Evolutionary conservation across 2,797 vertebrate genomes (phyloP), one percentile per base, ranked within the genome.

Genomic region (Siniperca undulata): DNA sequence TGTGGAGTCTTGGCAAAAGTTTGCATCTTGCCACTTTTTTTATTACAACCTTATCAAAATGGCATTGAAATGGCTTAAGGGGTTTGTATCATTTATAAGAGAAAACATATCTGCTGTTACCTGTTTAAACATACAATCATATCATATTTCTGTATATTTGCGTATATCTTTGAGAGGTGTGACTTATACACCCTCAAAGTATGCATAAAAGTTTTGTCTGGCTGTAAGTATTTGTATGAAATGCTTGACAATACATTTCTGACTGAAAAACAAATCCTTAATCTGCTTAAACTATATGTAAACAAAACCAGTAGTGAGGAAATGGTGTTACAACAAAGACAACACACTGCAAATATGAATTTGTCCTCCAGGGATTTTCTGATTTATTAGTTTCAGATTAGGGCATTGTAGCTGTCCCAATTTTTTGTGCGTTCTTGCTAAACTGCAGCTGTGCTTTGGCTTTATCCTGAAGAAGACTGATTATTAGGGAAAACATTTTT

Each of bases 351-450:
- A 70, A 76, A 80, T 74, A 9, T 79, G 52, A 66, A 53, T 76
- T 56, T 80, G 24, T 30, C 44, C 19, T 66, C 36, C 0, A 0
- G 59, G 59, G 74, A 44, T 70, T 77, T 70, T 36, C 40, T 60
- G 75, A 78, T 81, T 79, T 66, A 83, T 83, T 77, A 74, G 44
- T 69, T 73, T 83, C 20, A 75, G 27, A 72, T 83, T 67, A 64
- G 44, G 44, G 22, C 36, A 17, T 34, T 55, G 67, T 72, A 62
- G 69, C 42, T 36, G 46, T 52, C 10, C 42, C 8, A 0, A 0
- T 74, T 50, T 62, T 48, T 36, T 38, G 7, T 75, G 19, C 4
- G 4, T 74, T 53, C 30, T 70, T 44, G 44, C 38, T 80, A 48
- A 87, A 80, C 84, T 75, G 61, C 69, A 78, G 71, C 70, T 75